These are phyloP conservation scores for Tetrao urogallus DNA, from an alignment of 2,113 vertebrate species.

Conservation along the genomic window DNA sequence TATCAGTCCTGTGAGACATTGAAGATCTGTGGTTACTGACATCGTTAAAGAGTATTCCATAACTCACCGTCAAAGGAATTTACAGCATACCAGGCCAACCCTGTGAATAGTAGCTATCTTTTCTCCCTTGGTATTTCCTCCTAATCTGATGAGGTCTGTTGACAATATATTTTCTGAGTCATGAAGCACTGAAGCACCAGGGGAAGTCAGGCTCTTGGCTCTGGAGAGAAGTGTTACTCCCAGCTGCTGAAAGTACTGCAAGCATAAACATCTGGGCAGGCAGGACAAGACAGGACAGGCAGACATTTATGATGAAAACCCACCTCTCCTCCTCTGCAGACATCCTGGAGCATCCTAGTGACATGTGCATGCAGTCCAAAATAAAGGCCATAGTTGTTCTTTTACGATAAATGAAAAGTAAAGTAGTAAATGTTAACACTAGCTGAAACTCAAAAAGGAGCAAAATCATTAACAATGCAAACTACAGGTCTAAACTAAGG, in stretches of 20 bases:
- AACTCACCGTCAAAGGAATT: background rate
- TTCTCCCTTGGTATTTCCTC: background rate
- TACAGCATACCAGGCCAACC: background rate
- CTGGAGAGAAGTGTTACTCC: background rate
- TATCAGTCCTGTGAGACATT: background rate
- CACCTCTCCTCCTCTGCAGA: background rate
- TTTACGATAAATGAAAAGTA: background rate
- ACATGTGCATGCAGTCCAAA: background rate
- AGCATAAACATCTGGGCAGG: slow-evolving; percentile 1
- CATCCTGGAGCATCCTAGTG: background rate
- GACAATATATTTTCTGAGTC: slow-evolving; percentile 6
- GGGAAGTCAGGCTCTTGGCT: background rate
- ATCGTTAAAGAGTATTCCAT: background rate
- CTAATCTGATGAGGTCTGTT: background rate
- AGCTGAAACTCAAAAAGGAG: background rate
- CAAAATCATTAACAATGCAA: background rate
- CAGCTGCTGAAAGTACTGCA: background rate
- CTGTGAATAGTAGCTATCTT: background rate
- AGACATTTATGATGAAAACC: background rate
- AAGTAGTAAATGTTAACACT: background rate
- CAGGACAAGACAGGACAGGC: background rate
- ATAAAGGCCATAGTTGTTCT: background rate
- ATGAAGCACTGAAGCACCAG: background rate
- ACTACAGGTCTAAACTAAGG: background rate
- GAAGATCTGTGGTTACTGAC: background rate